phyloP scores from a whole-genome alignment of 2,888 invertebrate species.

The Hypomecis atomaria region DNA sequence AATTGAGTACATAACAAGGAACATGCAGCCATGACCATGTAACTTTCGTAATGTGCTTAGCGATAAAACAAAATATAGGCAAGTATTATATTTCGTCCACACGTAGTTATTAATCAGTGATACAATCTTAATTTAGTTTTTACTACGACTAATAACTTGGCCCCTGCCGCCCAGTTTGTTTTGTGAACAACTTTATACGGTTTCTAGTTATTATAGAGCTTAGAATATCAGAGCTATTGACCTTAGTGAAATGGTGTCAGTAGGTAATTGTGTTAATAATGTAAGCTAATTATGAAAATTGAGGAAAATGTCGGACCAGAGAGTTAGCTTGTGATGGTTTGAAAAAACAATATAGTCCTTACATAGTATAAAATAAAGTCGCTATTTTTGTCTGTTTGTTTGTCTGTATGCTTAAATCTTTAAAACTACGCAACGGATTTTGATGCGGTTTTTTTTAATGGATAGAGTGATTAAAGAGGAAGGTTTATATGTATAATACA shows the following conservation, averaged over 20 bases:
- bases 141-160: constrained; percentile 24
- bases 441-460: too few relatives aligned
- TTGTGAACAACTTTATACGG: constrained; percentile 27
- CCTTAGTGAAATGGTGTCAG: constrained; percentile 14
- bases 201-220: constrained; percentile 19
- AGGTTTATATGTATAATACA: too few relatives aligned
- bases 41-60: background rate
- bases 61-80: background rate
- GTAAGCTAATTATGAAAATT: background rate
- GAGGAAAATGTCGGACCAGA: background rate
- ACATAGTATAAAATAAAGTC: too few relatives aligned
- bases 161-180: constrained; percentile 16
- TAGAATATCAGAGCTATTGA: constrained; percentile 5
- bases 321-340: too few relatives aligned
- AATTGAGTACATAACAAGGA: too few relatives aligned
- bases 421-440: too few relatives aligned
- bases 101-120: constrained; percentile 14
- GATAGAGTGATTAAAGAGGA: too few relatives aligned
- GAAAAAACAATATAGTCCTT: too few relatives aligned
- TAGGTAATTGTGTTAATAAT: background rate
- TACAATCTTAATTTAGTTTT: constrained; percentile 27
- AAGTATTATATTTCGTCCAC: background rate
- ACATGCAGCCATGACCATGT: too few relatives aligned
- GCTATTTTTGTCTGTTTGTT: too few relatives aligned
- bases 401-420: too few relatives aligned